Evolutionary conservation across 2,888 invertebrate species (phyloP), one percentile per base, ranked within the genome.

Genomic region (Sicus ferrugineus): DNA sequence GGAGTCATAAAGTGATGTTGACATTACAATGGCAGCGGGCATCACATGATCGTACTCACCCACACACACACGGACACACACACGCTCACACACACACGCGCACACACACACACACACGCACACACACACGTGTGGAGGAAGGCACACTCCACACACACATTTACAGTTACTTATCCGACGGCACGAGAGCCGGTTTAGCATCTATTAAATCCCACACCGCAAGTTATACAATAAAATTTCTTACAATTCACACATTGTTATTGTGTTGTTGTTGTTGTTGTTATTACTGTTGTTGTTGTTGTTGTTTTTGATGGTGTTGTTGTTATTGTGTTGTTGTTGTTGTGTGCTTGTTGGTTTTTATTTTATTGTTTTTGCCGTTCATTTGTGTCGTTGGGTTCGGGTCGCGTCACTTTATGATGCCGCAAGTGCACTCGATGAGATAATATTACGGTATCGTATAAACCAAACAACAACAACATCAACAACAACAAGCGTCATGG

Each of bases 1-100:
- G 67, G 67, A 30, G 63, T 69, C 69, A 72, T 69, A 72, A 69
- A 69, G 67, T 67, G 71, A 72, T 72, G 61, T 69, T 52, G 50
- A 67, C 64, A 72, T 72, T 69, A 72, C 69, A 67, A 67, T 67
- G 59, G 69, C 67, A 59, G 34, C 48, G 69, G 50, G 63, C 58
- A 50, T 64, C 50, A 34, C 54, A 58, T 54, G 42, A 30, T 7
- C 38, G 59, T 1, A 46, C 48, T 14, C 23, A 54, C 9, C 9
- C 16, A 50, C 21, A 56, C 16, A 66, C 56, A 26, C 21, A 16
- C 19, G 31, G 11, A 16, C 11, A 50, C 26, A 64, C 64, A 19
- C 34, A 21, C 19, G 34, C 52, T n/a, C 52, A 19, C 14, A 34
- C 21, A 50, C 28, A 52, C 21, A 30, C 21, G 0, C 31, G 28